Evolutionary conservation across 2,797 vertebrate species (phyloP).

Genomic region (Oreochromis grahami): DNA sequence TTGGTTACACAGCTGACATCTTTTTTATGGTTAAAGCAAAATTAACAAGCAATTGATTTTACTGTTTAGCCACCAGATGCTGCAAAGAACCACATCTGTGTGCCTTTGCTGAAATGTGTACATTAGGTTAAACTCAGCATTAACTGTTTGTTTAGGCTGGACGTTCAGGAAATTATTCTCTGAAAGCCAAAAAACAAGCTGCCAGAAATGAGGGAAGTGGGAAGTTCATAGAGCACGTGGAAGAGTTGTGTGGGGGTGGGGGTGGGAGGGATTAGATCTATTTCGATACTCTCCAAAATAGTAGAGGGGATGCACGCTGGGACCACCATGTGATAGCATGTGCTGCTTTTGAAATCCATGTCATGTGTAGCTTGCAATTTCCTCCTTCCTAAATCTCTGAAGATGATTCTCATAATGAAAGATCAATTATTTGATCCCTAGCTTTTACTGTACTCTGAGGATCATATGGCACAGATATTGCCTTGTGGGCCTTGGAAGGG

Average conservation of each 20-base stretch:
- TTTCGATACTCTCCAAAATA: constrained; percentile 58
- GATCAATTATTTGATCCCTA: constrained; percentile 56
- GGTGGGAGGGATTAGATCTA: constrained; percentile 23
- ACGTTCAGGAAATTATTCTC: constrained; percentile 67
- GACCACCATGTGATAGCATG: constrained; percentile 36
- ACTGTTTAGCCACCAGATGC: constrained; percentile 1
- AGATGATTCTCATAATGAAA: constrained; percentile 50
- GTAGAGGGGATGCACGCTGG: constrained; percentile 33
- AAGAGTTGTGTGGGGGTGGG: background rate
- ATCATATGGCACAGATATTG: constrained; percentile 38
- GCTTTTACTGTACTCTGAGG: constrained; percentile 22
- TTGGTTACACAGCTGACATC: background rate
- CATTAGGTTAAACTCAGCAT: constrained; percentile 38
- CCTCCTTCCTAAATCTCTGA: constrained; percentile 41
- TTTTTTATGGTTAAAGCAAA: background rate
- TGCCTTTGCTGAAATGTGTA: constrained; percentile 45
- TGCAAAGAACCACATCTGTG: constrained; percentile 37
- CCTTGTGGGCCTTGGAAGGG: background rate
- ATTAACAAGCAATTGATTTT: background rate
- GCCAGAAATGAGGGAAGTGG: constrained; percentile 37
- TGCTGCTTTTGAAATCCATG: constrained; percentile 16
- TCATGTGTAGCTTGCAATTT: constrained; percentile 50
- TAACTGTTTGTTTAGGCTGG: constrained; percentile 32
- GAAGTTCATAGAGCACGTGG: constrained; percentile 35
- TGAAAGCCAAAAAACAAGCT: constrained; percentile 70